phyloP scores from a whole-genome alignment of 2,797 vertebrate species.

The Gila robusta region DNA sequence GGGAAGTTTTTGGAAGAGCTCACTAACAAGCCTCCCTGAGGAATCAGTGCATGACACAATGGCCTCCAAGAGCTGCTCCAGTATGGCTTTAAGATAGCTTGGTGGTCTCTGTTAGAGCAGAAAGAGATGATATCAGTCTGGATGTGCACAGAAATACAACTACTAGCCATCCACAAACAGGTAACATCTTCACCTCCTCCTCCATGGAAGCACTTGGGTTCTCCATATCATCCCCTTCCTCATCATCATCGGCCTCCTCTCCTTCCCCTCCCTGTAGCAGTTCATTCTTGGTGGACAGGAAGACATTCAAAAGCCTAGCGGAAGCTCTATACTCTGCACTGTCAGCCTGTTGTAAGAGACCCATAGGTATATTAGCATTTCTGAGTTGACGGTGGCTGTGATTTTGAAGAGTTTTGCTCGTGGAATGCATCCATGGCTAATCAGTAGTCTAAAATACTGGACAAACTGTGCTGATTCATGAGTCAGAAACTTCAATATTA shows the following conservation, averaged over 20 bases:
- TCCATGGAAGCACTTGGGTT: conserved; percentile 88
- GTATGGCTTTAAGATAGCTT: conserved; percentile 90
- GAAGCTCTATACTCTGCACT: conserved; percentile 94
- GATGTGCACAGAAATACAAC: not conserved
- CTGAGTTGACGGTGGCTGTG: not conserved
- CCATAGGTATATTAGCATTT: not conserved
- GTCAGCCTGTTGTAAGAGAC: conserved; percentile 79
- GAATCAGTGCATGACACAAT: conserved; percentile 90
- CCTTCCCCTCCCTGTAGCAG: conserved; percentile 93
- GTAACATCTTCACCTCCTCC: conserved; percentile 77
- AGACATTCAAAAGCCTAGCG: conserved; percentile 92
- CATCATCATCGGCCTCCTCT: conserved; percentile 88
- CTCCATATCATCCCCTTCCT: conserved; percentile 90
- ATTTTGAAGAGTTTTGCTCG: not conserved
- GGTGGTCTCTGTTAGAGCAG: conserved; percentile 81
- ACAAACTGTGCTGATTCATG: not conserved
- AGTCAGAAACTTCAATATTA: not conserved
- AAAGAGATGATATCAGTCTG: not conserved
- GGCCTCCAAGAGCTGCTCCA: conserved; percentile 95
- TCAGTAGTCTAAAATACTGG: not conserved
- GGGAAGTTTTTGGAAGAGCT: conserved; percentile 98
- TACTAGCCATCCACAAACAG: not conserved
- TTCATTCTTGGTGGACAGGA: conserved; percentile 91
- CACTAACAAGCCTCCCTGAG: conserved; percentile 90
- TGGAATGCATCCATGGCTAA: not conserved